Base-by-base conservation (phyloP, 2,113 vertebrate genomes). In the Cheilinus undulatus region DNA sequence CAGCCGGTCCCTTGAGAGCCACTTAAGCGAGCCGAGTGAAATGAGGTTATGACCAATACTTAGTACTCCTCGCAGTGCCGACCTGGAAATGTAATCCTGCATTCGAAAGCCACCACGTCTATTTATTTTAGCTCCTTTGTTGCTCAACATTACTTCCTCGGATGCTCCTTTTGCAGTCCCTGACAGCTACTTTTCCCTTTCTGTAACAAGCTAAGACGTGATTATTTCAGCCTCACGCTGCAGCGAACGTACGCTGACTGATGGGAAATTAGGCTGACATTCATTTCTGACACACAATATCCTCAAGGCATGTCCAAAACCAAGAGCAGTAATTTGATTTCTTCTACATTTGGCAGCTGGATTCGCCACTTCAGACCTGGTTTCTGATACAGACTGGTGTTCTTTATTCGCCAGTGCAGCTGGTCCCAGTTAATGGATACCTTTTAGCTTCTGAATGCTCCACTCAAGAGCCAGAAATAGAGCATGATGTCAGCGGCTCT, bases 401-500 rank as follows among this genome's bases (percentile, higher is more conserved):
- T 83, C 51, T 78, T 76, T 62, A 34, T 34, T 56, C n/a, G 36
- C 61, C 58, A 77, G 15, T 51, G 78, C 91, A 90, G 90, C 89
- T 91, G 89, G 75, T 80, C 56, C 70, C 57, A 75, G 38, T 77
- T 90, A 92, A 88, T 89, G 85, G 80, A 83, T 80, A 85, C 85
- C 78, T 91, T 84, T 90, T 83, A 91, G 86, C 84, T 76, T 84
- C 77, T 82, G 74, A 90, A 82, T 78, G 89, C 82, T 79, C 81
- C 84, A 84, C 84, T 89, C 80, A 72, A 74, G 67, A 34, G 69
- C 70, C 81, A 87, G 87, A 89, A 92, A 93, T 93, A 92, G 83
- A 85, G 32, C 65, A 67, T 91, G 87, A 93, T 89, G 86, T 92
- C 91, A 88, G 68, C 7, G 53, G 69, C 82, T 85, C 73, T 80